These are phyloP conservation scores for Drosophila guanche DNA, from an alignment of 1,140 invertebrate genomes.

Conservation along the genomic window DNA sequence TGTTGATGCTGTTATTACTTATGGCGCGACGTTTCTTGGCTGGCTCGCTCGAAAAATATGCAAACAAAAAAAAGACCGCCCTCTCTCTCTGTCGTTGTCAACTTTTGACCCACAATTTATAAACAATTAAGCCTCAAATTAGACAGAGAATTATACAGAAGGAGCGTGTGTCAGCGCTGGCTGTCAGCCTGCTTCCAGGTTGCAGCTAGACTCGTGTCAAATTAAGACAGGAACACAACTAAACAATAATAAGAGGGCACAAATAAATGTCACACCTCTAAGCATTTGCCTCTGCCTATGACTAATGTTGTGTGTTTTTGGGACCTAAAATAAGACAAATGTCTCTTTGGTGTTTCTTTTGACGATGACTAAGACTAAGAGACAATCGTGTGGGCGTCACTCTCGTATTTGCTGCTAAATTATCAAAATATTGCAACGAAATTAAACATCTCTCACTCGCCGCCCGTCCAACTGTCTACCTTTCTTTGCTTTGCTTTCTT, in stretches of 20 bases:
- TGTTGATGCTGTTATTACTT: slow-evolving; percentile 35
- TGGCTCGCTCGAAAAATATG: slow-evolving; percentile 39
- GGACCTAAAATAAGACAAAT: too few species aligned
- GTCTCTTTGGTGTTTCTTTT: slow-evolving; percentile 5
- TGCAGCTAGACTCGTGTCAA: slow-evolving; percentile 60
- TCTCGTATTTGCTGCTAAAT: slow-evolving; percentile 50
- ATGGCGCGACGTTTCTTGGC: slow-evolving; percentile 24
- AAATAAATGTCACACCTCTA: slow-evolving; percentile 9
- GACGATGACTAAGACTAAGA: slow-evolving; percentile 52
- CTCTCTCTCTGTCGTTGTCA: slow-evolving; percentile 11
- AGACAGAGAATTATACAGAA: slow-evolving; percentile 59
- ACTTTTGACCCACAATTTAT: slow-evolving; percentile 56
- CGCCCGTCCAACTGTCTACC: slow-evolving; percentile 6
- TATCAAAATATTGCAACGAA: slow-evolving; percentile 73
- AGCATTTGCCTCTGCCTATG: background rate
- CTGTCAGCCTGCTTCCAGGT: slow-evolving; percentile 31
- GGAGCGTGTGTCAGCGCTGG: slow-evolving; percentile 14
- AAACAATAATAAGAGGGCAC: slow-evolving; percentile 4
- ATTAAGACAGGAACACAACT: slow-evolving; percentile 48
- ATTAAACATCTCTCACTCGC: slow-evolving; percentile 31
- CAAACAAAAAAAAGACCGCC: background rate
- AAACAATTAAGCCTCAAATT: slow-evolving; percentile 71
- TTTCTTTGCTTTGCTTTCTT: slow-evolving; percentile 25
- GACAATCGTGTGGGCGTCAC: slow-evolving; percentile 45
- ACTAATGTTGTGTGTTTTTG: too few species aligned